Evolutionary conservation across 2,797 vertebrate species (phyloP), one percentile per base, ranked within the genome.

Genomic region (Darevskia nairensis): DNA sequence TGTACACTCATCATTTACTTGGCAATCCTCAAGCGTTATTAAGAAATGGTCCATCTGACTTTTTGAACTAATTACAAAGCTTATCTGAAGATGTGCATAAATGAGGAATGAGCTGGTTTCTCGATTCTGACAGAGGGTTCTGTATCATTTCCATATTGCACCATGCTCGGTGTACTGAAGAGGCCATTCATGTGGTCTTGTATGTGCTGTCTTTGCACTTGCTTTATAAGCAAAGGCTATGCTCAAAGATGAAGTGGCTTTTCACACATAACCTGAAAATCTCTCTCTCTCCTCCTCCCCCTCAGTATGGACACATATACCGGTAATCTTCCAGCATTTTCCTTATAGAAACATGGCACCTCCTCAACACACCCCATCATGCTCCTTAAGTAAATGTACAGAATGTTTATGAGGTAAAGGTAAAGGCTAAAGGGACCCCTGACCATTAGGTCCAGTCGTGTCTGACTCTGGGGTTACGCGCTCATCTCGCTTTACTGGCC

Each of bases 21-120:
- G 69, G 29, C 11, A 92, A 90, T 85, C 15, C 71, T 90, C 72
- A 44, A 39, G 7, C 83, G 64, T 82, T 0, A 44, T 72, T 92
- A 90, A n/a, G 35, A 85, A 87, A 79, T 41, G 91, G 9, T 0
- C 6, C 86, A 0, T n/a, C 35, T 27, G 11, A 89, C 84, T 11
- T 90, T 87, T 81, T 82, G 74, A 88, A 41, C 25, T 86, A 78
- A 19, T 90, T 80, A 69, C 2, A 25, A 29, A 86, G 46, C 0
- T 86, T 83, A 82, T 4, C 2, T 90, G 86, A 80, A 86, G 2
- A 74, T n/a, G 2, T 46, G 10, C 76, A 87, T 61, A 87, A 80
- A 32, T 72, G 19, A 4, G 77, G 44, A 82, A 29, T 75, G 39
- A 79, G 8, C 2, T 21, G 74, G 13, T 9, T 41, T 4, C 39